Conservation (phyloP, 2,888 invertebrate genomes). For the Mythimna impura region DNA sequence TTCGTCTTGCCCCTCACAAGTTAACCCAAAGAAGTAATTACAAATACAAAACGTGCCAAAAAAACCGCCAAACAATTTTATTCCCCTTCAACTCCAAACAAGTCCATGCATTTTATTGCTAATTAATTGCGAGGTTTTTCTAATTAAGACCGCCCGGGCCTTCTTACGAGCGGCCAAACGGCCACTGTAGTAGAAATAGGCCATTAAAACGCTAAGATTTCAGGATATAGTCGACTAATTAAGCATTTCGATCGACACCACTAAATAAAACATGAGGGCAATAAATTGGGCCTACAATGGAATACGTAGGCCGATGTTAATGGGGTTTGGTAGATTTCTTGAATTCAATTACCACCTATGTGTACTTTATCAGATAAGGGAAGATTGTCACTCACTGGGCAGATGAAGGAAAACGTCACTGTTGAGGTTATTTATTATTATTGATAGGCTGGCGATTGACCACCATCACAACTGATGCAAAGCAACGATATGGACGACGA, state of each 20-base stretch:
- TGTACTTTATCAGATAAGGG: too few species aligned
- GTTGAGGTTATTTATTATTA: too few species aligned
- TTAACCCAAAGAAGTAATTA: neutral
- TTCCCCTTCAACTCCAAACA: conserved; percentile 35
- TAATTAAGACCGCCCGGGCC: conserved; percentile 57
- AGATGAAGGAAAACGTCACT: too few species aligned
- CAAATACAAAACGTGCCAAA: conserved; percentile 8
- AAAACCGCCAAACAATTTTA: neutral
- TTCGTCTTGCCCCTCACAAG: neutral
- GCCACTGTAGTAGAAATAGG: conserved; percentile 47
- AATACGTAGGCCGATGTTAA: conserved; percentile 8
- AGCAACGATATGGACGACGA: too few species aligned
- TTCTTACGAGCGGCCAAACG: conserved; percentile 51
- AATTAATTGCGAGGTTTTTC: conserved; percentile 61
- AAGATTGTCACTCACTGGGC: too few species aligned
- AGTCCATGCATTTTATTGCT: conserved; percentile 51
- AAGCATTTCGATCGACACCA: conserved; percentile 49
- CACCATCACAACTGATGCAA: too few species aligned
- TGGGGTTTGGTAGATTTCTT: neutral
- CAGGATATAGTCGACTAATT: conserved; percentile 54
- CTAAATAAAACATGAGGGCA: conserved; percentile 53
- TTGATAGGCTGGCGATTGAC: too few species aligned
- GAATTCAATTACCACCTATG: neutral
- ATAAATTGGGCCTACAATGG: conserved; percentile 41
- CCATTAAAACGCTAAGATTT: conserved; percentile 62